These are phyloP conservation scores for Steinernema khuongi DNA, from an alignment of 1,140 invertebrate species.

Conservation along the genomic window DNA sequence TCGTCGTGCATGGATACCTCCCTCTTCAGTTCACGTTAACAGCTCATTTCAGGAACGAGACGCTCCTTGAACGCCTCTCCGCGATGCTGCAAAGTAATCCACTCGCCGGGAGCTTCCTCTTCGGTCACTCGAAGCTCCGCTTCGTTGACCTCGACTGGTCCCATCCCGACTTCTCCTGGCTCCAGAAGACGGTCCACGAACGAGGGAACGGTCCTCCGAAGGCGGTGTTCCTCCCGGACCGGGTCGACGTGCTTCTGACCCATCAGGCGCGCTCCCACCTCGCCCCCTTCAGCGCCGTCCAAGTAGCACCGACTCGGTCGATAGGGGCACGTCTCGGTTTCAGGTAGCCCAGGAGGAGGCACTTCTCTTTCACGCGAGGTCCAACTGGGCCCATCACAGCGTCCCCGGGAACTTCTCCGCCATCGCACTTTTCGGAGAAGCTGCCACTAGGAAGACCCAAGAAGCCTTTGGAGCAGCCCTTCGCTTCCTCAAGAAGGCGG, in stretches of 20 bases:
- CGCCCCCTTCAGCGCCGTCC: not conserved
- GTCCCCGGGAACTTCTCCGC: not conserved
- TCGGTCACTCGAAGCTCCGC: not conserved
- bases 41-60: constrained; percentile 13
- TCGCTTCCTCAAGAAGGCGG: too few species aligned
- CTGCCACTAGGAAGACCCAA: not conserved
- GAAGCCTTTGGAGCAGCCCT: not conserved
- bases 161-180: not conserved
- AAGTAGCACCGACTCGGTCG: not conserved
- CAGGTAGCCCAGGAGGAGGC: not conserved
- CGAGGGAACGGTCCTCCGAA: not conserved
- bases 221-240: not conserved
- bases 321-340: not conserved
- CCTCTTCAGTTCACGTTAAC: not conserved
- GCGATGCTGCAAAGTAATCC: not conserved
- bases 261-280: not conserved
- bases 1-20: too few species aligned
- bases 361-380: not conserved
- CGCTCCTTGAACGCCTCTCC: constrained; percentile 18
- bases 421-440: not conserved
- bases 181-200: not conserved
- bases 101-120: constrained; percentile 13
- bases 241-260: not conserved
- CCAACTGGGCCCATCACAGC: not conserved
- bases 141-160: not conserved